Evolutionary conservation across 2,797 vertebrate genomes (phyloP).

Genomic region (Philypnodon macrostomus): DNA sequence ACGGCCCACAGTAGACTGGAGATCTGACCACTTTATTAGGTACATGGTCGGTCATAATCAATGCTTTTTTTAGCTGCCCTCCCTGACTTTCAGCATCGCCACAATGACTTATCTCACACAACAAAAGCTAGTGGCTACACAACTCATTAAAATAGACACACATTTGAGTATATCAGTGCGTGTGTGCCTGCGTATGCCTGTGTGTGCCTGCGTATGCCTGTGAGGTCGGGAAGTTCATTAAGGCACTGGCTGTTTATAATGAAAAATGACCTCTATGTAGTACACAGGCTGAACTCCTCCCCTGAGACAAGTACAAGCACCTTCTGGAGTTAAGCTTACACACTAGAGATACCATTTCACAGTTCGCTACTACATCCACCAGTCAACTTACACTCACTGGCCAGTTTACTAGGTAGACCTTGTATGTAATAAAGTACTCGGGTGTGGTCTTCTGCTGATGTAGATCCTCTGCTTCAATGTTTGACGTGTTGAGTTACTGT

Average conservation of each 20-base stretch:
- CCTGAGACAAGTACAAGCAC: slow-evolving; percentile 27
- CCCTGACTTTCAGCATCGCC: slow-evolving; percentile 75
- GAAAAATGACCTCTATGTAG: slow-evolving; percentile 64
- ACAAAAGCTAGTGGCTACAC: slow-evolving; percentile 50
- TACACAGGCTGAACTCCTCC: slow-evolving; percentile 43
- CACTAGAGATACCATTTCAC: slow-evolving; percentile 14
- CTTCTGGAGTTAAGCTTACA: slow-evolving; percentile 16
- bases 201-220: slow-evolving; percentile 10
- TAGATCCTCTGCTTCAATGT: too few relatives aligned
- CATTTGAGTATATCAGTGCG: slow-evolving; percentile 5
- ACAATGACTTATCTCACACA: slow-evolving; percentile 68
- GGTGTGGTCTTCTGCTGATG: too few relatives aligned
- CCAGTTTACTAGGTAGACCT: too few relatives aligned
- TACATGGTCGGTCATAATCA: slow-evolving; percentile 29
- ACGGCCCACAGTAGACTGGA: too few relatives aligned
- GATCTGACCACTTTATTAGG: slow-evolving; percentile 55
- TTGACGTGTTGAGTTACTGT: too few relatives aligned
- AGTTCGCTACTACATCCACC: too few relatives aligned
- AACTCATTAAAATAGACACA: slow-evolving; percentile 43
- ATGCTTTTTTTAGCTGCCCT: slow-evolving; percentile 67
- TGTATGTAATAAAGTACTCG: too few relatives aligned
- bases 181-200: slow-evolving; percentile 11
- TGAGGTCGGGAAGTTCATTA: slow-evolving; percentile 47
- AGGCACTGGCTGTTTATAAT: slow-evolving; percentile 59
- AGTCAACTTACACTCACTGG: too few relatives aligned